Evolutionary conservation across 2,797 vertebrate genomes (phyloP), one percentile per base, ranked within the genome.

Genomic region (Tangara arthus): DNA sequence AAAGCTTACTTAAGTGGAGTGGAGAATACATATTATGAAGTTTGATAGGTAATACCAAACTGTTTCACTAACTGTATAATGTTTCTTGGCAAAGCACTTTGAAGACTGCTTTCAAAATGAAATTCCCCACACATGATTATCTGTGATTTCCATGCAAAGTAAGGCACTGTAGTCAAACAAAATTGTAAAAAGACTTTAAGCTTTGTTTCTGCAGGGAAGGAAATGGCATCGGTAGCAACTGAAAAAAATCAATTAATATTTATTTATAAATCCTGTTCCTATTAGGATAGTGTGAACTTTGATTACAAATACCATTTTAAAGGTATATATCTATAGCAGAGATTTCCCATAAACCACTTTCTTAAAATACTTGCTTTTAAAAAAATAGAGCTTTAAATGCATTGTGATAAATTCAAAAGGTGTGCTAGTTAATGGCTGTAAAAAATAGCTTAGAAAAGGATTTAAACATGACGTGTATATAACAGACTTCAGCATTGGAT

Each of bases 31-130:
- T 41, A 71, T 57, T 80, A 80, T 53, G 23, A 69, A 91, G 46
- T 53, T 41, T 47, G 55, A 89, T 23, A 82, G 52, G 60, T 61
- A 80, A 30, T 73, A 82, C 60, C 1, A 9, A 66, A 53, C 49
- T 82, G 47, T 41, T 94, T 78, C 60, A 83, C 34, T 90, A 72
- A 86, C 76, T 70, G 52, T 19, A 37, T 76, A 83, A 76, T 23
- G 23, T 30, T 79, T 84, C 72, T 78, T 83, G 65, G 76, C 53
- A 83, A 93, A 88, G 65, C 55, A 63, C 87, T 94, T 52, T 94
- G 79, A 94, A 94, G 86, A 82, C 24, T 83, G 63, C 83, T 88
- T 91, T 88, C 80, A 93, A 72, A 94, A 56, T 64, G 14, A 72
- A 69, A 79, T 61, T 87, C 26, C 55, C 49, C 53, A 71, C 64